phyloP scores from a whole-genome alignment of 2,797 vertebrate genomes.

The Danio aesculapii region DNA sequence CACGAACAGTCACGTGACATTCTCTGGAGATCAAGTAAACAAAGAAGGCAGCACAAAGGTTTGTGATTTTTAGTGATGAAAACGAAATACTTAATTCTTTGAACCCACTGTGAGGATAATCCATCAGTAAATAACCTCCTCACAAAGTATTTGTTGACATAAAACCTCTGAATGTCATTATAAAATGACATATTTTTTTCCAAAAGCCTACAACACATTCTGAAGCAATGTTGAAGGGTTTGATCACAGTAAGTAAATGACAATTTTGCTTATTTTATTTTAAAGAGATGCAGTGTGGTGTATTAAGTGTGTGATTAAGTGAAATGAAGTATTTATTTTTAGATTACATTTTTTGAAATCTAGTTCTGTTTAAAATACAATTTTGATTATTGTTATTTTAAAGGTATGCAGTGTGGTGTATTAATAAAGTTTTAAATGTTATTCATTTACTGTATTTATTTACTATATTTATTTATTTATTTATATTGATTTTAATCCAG shows the following conservation, averaged over 20 bases:
- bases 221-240: not conserved
- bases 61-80: not conserved
- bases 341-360: too few species aligned
- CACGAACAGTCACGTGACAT: not conserved
- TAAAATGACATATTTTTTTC: not conserved
- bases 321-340: too few species aligned
- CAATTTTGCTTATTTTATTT: not conserved
- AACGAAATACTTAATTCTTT: not conserved
- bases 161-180: not conserved
- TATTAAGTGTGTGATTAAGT: too few species aligned
- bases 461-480: too few species aligned
- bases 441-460: too few species aligned
- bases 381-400: too few species aligned
- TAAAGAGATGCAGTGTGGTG: not conserved
- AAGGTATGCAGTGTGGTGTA: too few species aligned
- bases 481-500: too few species aligned
- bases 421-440: too few species aligned
- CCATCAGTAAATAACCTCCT: not conserved
- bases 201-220: not conserved
- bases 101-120: not conserved
- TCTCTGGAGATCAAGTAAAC: not conserved
- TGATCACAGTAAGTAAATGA: not conserved
- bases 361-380: too few species aligned
- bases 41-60: not conserved
- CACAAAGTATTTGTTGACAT: not conserved